phyloP scores from a whole-genome alignment of 2,888 invertebrate genomes.

The Electrophaes corylata region DNA sequence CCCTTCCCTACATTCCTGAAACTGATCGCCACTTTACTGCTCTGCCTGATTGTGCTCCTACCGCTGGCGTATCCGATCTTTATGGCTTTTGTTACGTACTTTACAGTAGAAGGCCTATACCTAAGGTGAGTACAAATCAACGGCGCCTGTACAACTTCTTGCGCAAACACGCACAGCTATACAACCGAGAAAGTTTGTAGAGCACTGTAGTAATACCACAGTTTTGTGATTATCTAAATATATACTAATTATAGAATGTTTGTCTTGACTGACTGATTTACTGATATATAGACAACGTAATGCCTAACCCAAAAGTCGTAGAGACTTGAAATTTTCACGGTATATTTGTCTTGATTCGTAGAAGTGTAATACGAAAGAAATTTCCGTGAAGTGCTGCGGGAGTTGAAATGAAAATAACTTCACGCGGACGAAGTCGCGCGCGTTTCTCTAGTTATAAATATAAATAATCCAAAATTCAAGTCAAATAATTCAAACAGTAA shows the following conservation, averaged over 20 bases:
- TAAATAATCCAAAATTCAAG: neutral
- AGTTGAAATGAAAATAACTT: no score
- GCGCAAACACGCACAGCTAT: neutral
- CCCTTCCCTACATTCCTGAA: conserved; percentile 80
- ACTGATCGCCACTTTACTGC: conserved; percentile 69
- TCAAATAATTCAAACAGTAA: neutral
- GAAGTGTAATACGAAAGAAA: no score
- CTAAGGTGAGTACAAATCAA: conserved; percentile 56
- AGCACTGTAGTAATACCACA: neutral
- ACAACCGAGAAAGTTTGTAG: neutral
- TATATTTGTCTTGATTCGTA: no score
- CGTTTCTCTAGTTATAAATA: neutral
- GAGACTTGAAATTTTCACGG: no score
- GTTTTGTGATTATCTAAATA: no score
- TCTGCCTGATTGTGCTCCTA: conserved; percentile 66
- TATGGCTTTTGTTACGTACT: conserved; percentile 62
- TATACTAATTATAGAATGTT: no score
- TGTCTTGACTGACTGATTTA: no score
- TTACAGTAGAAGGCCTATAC: conserved; percentile 68
- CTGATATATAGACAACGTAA: no score
- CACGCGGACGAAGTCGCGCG: no score
- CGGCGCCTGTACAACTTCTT: neutral
- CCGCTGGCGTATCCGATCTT: conserved; percentile 74
- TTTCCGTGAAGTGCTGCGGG: no score
- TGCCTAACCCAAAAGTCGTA: no score